Evolutionary conservation across 2,888 invertebrate species (phyloP), one percentile per base, ranked within the genome.

Genomic region (Acronicta psi): DNA sequence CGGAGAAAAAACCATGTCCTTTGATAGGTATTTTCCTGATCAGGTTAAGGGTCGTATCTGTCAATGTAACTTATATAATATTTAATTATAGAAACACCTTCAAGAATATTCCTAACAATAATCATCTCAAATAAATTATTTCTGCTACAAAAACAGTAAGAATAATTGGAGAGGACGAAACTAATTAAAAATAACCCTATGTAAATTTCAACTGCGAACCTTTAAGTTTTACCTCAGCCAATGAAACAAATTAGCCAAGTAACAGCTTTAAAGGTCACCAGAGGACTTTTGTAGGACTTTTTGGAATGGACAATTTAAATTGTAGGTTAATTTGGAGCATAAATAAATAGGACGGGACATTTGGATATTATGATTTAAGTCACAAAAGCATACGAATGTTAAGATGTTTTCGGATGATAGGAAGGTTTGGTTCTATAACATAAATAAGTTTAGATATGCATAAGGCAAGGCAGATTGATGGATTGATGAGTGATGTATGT

Each of bases 251-350:
- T 61, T 56, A 46, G 23, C 38, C n/a, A 58, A 73, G 52, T 73
- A 75, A 43, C 1, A 54, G 53, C 56, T 61, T 53, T 65, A 43
- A 59, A 68, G 67, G 77, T 64, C 59, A 64, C 44, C 45, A 38
- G 38, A 42, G 54, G 54, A 64, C 53, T 55, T 53, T 29, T 49
- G 56, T 36, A 60, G 53, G 56, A 49, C 59, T 16, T n/a, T 11
- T 5, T 23, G 45, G 41, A 45, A 57, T 46, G 46, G 10, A 23
- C 20, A 43, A 36, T 60, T 42, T 42, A 66, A 60, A 44, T 67
- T 67, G 49, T 18, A 49, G 65, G 46, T 65, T 61, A 60, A 73
- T 73, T 64, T 50, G 8, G 36, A 45, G 52, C 57, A 62, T 74
- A 57, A 59, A 75, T 63, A 67, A 72, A 62, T 56, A 58, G 41